A percentile compares a stretch with the other conserved stretches of the same genome.
Evolutionary conservation across 2,888 invertebrate genomes (phyloP).

Genomic region (Neelides folsomi): DNA sequence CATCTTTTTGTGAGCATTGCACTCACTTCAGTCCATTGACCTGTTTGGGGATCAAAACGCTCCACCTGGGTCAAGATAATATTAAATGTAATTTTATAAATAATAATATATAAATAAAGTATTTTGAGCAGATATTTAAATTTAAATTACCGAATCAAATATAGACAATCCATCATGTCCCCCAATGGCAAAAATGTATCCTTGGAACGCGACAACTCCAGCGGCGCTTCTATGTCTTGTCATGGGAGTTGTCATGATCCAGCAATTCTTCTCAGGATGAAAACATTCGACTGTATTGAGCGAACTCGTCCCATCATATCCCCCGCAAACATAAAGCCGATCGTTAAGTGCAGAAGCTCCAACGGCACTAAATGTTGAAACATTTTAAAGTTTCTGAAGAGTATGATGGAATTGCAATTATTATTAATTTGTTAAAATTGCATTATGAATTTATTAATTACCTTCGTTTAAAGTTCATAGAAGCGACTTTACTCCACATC

Average conservation of each 20-base stretch:
- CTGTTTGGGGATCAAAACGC: slow-evolving; percentile 58
- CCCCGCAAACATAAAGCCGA: slow-evolving; percentile 68
- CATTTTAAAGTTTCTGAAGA: too few relatives aligned
- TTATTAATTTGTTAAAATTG: slow-evolving; percentile 1
- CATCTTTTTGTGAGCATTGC: slow-evolving; percentile 65
- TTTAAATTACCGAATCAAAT: slow-evolving; percentile 56
- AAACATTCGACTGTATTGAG: slow-evolving; percentile 70
- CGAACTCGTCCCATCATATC: slow-evolving; percentile 61
- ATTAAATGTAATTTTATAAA: slow-evolving; percentile 1
- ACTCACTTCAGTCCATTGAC: slow-evolving; percentile 58
- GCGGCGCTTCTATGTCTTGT: slow-evolving; percentile 58
- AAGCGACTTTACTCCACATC: slow-evolving; percentile 61
- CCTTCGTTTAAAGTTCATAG: slow-evolving; percentile 70
- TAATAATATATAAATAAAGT: too few relatives aligned
- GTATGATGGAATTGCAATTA: too few relatives aligned
- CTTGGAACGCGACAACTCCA: slow-evolving; percentile 55
- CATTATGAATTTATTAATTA: slow-evolving; percentile 34
- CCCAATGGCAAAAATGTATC: slow-evolving; percentile 66
- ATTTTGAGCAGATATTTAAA: too few relatives aligned
- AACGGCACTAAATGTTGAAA: slow-evolving; percentile 47
- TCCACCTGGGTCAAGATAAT: slow-evolving; percentile 47
- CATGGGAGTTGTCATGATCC: slow-evolving; percentile 61
- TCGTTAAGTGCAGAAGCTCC: slow-evolving; percentile 68
- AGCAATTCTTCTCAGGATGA: slow-evolving; percentile 55
- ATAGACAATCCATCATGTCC: slow-evolving; percentile 80